Conservation (phyloP, 2,888 invertebrate genomes). For the Hypsopygia costalis region DNA sequence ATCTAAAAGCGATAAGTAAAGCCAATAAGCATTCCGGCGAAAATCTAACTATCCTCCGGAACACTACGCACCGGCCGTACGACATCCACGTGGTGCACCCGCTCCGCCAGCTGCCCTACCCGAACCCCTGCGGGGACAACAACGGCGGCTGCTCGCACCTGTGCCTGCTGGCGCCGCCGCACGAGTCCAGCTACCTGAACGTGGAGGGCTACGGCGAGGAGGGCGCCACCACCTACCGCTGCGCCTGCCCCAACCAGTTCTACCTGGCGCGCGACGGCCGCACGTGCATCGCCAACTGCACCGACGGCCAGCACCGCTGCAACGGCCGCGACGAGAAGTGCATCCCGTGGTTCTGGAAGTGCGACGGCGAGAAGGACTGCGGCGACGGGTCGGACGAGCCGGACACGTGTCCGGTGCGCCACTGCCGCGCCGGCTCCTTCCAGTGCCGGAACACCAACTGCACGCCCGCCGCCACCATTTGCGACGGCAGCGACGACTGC, state of each 20-base stretch:
- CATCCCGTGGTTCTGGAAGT: slow-evolving; percentile 81
- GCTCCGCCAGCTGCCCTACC: slow-evolving; percentile 89
- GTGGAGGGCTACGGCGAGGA: slow-evolving; percentile 90
- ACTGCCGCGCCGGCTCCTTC: slow-evolving; percentile 94
- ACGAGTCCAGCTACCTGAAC: slow-evolving; percentile 86
- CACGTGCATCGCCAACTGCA: slow-evolving; percentile 97
- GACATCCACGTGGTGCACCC: slow-evolving; percentile 96
- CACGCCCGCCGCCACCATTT: slow-evolving; percentile 94
- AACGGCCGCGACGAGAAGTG: slow-evolving; percentile 83
- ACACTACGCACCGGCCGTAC: slow-evolving; percentile 97
- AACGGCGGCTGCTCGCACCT: slow-evolving; percentile 98
- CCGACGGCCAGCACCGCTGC: slow-evolving; percentile 90
- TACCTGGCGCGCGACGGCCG: slow-evolving; percentile 88
- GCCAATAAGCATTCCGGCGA: slow-evolving; percentile 95
- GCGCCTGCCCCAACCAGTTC: slow-evolving; percentile 98
- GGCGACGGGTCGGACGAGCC: slow-evolving; percentile 96
- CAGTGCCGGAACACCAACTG: slow-evolving; percentile 97
- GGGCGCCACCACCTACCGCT: slow-evolving; percentile 88
- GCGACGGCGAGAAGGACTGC: slow-evolving; percentile 96
- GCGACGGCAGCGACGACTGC: slow-evolving; percentile 96
- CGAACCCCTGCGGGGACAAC: slow-evolving; percentile 94
- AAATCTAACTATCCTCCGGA: slow-evolving; percentile 87
- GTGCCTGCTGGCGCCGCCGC: slow-evolving; percentile 93
- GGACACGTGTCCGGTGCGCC: slow-evolving; percentile 88
- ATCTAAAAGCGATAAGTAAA: slow-evolving; percentile 93